phyloP scores from a whole-genome alignment of 1,140 invertebrate species.

The Platorchestia sp. region DNA sequence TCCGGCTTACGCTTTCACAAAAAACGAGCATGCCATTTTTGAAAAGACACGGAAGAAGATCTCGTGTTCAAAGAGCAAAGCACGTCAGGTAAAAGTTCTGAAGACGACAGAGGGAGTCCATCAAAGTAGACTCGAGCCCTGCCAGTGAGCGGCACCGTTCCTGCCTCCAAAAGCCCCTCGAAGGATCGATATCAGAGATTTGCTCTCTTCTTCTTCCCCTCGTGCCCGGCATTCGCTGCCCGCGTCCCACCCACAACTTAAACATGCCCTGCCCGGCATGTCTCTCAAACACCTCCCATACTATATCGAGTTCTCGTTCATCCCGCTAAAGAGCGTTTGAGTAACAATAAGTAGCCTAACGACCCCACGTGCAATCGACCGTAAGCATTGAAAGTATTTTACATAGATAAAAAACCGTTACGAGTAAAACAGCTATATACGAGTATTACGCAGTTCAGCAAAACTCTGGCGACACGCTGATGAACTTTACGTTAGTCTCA shows the following conservation, averaged over 20 bases:
- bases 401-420: no score
- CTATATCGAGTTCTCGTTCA: not conserved
- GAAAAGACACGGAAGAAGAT: not conserved
- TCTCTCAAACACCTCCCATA: not conserved
- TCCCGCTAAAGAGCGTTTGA: not conserved
- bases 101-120: not conserved
- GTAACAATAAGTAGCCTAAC: not conserved
- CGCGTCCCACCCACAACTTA: slow-evolving; percentile 6
- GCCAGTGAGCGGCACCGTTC: not conserved
- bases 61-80: not conserved
- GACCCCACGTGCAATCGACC: not conserved
- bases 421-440: no score
- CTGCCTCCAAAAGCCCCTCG: slow-evolving; percentile 30
- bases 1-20: not conserved
- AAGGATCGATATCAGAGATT: slow-evolving; percentile 22
- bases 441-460: no score
- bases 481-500: no score
- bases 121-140: not conserved
- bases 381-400: no score
- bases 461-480: no score
- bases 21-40: not conserved
- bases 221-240: slow-evolving; percentile 8
- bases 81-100: not conserved
- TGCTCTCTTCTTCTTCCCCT: slow-evolving; percentile 31
- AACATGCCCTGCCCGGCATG: not conserved